Evolutionary conservation across 2,797 vertebrate species (phyloP).

Genomic region (Odontamblyopus rebecca): DNA sequence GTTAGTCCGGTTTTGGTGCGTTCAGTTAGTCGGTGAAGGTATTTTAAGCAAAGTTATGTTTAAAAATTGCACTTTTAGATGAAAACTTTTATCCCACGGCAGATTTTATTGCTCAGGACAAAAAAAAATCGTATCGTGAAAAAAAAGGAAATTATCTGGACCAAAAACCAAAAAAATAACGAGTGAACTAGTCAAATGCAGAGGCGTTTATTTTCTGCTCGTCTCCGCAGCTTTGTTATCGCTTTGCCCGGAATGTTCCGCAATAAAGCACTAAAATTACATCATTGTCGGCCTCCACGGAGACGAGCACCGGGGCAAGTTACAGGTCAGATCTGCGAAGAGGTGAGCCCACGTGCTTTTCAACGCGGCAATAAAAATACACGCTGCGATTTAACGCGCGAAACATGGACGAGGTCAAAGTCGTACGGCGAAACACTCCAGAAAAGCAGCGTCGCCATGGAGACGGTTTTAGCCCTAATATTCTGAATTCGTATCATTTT

Average conservation of each 20-base stretch:
- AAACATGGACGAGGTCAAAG: neutral
- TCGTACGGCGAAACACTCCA: neutral
- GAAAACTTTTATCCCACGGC: neutral
- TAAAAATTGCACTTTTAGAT: neutral
- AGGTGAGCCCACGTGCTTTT: neutral
- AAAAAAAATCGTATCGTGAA: neutral
- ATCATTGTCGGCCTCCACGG: neutral
- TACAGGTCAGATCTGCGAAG: neutral
- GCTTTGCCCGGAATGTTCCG: neutral
- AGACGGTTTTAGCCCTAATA: neutral
- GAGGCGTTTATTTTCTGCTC: neutral
- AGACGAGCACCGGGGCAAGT: neutral
- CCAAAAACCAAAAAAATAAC: neutral
- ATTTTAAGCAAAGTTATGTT: neutral
- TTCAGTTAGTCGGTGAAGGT: neutral
- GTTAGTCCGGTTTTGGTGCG: neutral
- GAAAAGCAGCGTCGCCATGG: neutral
- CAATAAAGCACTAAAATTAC: neutral
- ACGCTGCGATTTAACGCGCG: too few relatives aligned
- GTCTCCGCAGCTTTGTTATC: neutral
- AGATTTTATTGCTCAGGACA: neutral
- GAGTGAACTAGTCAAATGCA: neutral
- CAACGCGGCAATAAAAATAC: too few relatives aligned
- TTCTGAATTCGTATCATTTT: neutral
- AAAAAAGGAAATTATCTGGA: neutral